Conservation (phyloP, 2,888 invertebrate genomes). For the Anarsia innoxiella region DNA sequence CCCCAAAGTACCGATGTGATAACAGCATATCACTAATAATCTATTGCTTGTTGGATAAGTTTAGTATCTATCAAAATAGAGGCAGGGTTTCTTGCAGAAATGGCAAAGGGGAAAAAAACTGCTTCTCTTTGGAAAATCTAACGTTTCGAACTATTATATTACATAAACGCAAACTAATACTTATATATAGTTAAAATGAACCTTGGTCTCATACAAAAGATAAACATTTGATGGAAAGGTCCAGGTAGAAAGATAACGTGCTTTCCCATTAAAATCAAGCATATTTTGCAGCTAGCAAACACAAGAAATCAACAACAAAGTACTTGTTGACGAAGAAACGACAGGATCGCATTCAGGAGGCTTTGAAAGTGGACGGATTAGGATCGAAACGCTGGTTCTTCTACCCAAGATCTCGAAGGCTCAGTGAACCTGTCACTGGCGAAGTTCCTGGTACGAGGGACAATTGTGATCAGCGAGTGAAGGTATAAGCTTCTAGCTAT, state of each 20-base stretch:
- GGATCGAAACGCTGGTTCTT: conserved; percentile 63
- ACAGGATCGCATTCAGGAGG: conserved; percentile 54
- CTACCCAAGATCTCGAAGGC: conserved; percentile 40
- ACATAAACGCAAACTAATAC: too few species aligned
- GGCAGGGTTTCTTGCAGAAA: too few species aligned
- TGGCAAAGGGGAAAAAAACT: too few species aligned
- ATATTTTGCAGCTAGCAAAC: conserved; percentile 41
- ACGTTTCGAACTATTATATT: too few species aligned
- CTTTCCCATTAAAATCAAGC: too few species aligned
- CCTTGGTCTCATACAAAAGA: too few species aligned
- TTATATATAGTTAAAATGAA: too few species aligned
- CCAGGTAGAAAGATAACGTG: too few species aligned
- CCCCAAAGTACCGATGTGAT: too few species aligned
- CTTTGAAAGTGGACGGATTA: conserved; percentile 56
- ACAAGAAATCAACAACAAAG: conserved; percentile 49
- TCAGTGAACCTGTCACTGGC: conserved; percentile 18
- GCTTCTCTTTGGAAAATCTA: too few species aligned
- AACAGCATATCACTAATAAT: too few species aligned
- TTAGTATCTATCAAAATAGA: background rate
- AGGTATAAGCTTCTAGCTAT: conserved; percentile 18
- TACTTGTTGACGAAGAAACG: conserved; percentile 56
- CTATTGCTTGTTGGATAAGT: background rate
- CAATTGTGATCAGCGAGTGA: conserved; percentile 53
- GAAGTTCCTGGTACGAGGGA: conserved; percentile 29
- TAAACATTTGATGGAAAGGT: too few species aligned